Base-by-base conservation (phyloP, 1,140 invertebrate species). In the Atta texana region DNA sequence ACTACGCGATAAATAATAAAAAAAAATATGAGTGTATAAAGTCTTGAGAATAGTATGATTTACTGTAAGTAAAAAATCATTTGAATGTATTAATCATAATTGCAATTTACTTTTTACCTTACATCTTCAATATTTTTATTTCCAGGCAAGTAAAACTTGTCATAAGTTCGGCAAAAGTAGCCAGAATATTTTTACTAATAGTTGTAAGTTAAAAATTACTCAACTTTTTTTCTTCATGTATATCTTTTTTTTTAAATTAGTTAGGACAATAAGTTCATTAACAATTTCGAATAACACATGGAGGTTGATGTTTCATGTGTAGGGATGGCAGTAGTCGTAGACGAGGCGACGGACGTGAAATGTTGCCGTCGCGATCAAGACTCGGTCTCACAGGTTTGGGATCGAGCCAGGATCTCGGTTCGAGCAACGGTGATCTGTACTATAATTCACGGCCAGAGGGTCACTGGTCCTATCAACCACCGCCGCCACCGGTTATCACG, bases 401-500 rank as follows among this genome's bases (percentile, higher is more conserved):
- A 94, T 93, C 97, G 93, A 94, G 92, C 31, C 94, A 95, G 80
- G 94, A 95, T 80, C 90, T 95, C 16, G 93, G 92, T 4, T 94
- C 94, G 18, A 97, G 96, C 59, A 97, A 97, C 81, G 97, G 97
- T 18, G 97, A 98, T 93, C 95, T 98, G 34, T 98, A 98, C 93
- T 98, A 98, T 92, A 98, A 98, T 93, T 97, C 97, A 5, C 95
- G 97, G 89, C 95, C 97, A 8, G 94, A 94, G 85, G 94, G 92
- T 10, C 94, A 94, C 44, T 96, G 95, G 95, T 94, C 96, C 24
- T 96, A 96, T 91, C 97, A 97, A 80, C 97, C 97, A 14, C 98
- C 98, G 0, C 97, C 97, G 1, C 96, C 97, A 2, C 97, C 97
- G 2, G 98, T 98, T 5, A 98, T 98, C 78, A 98, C 98, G 1